phyloP scores from a whole-genome alignment of 2,113 vertebrate genomes.

The Petromus typicus region DNA sequence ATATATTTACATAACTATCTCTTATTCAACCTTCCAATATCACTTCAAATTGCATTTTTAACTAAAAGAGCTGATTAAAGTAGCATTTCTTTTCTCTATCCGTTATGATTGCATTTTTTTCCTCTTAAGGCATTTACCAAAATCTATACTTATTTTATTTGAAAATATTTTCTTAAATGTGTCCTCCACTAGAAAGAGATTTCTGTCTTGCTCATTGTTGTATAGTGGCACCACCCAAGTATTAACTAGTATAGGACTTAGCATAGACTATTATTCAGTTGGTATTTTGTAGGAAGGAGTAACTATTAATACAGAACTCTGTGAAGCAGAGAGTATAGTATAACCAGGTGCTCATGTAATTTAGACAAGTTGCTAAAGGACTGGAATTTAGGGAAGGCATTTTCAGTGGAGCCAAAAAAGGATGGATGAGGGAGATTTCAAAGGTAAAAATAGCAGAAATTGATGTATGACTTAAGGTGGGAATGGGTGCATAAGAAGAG shows the following conservation, averaged over 20 bases:
- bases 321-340: background rate
- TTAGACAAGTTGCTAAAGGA: conserved; percentile 6
- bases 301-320: background rate
- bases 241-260: background rate
- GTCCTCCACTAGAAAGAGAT: background rate
- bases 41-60: conserved; percentile 24
- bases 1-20: background rate
- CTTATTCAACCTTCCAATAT: conserved; percentile 4
- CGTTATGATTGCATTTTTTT: conserved; percentile 1
- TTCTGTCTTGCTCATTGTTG: background rate
- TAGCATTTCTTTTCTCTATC: background rate
- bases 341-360: background rate
- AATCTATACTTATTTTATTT: conserved; percentile 41
- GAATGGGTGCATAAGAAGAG: background rate
- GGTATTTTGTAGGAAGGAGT: background rate
- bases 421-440: background rate
- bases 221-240: background rate
- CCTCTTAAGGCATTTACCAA: background rate
- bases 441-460: background rate
- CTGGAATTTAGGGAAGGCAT: conserved; percentile 5
- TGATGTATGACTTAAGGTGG: background rate
- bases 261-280: background rate
- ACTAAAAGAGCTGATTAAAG: background rate
- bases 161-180: conserved; percentile 29
- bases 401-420: conserved; percentile 14